Percentiles rank a stretch among this genome's conserved stretches.
phyloP scores from a whole-genome alignment of 2,888 invertebrate genomes.

The Marasmarcha lunaedactyla region DNA sequence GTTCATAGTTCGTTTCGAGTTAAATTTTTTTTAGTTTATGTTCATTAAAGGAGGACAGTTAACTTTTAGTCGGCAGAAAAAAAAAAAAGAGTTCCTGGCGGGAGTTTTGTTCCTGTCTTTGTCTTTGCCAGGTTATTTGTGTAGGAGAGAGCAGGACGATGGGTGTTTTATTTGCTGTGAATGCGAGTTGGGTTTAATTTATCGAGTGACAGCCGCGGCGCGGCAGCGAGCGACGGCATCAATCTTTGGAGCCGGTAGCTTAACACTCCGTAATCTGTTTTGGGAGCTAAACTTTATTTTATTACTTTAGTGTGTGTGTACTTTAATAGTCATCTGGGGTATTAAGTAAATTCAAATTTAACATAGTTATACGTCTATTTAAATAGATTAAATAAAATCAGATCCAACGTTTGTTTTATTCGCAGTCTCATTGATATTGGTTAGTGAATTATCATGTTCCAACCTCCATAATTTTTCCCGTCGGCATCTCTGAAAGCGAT shows the following conservation, averaged over 20 bases:
- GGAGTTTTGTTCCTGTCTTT: constrained; percentile 39
- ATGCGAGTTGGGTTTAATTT: constrained; percentile 63
- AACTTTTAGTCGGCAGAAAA: constrained; percentile 53
- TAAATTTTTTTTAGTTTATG: constrained; percentile 8
- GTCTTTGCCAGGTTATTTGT: constrained; percentile 31
- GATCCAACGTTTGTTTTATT: too few relatives aligned
- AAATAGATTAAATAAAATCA: too few relatives aligned
- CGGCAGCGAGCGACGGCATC: constrained; percentile 47
- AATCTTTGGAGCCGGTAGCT: constrained; percentile 43
- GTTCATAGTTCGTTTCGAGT: neutral
- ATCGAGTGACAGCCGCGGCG: constrained; percentile 60
- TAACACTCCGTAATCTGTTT: constrained; percentile 20
- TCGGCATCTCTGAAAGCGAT: too few relatives aligned
- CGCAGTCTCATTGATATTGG: too few relatives aligned
- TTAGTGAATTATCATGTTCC: too few relatives aligned
- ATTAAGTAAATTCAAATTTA: too few relatives aligned
- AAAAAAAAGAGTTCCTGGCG: constrained; percentile 57
- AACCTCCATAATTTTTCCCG: too few relatives aligned
- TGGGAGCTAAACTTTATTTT: neutral
- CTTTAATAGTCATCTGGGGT: too few relatives aligned
- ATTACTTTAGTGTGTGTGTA: too few relatives aligned
- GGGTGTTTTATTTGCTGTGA: constrained; percentile 45
- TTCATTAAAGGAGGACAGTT: constrained; percentile 50
- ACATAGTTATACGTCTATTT: too few relatives aligned
- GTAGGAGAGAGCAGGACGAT: constrained; percentile 43